These are phyloP conservation scores for Drosophila trapezifrons DNA, from an alignment of 1,140 invertebrate genomes.

Conservation along the genomic window DNA sequence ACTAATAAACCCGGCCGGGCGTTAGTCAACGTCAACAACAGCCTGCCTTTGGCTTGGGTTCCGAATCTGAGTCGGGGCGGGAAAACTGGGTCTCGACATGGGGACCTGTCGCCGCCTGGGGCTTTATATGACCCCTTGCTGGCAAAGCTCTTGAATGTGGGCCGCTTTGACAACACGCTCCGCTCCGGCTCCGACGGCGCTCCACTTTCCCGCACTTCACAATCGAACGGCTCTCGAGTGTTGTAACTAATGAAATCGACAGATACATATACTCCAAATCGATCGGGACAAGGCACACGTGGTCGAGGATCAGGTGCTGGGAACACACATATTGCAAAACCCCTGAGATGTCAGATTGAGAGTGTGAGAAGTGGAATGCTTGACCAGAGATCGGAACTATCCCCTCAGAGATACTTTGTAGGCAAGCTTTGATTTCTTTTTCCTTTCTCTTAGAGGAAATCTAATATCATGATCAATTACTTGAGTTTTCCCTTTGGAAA, in stretches of 20 bases:
- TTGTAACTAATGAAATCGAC: slow-evolving; percentile 60
- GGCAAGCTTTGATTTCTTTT: background rate
- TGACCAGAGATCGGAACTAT: background rate
- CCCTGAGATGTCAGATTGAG: slow-evolving; percentile 31
- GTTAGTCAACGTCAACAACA: slow-evolving; percentile 62
- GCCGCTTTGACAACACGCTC: slow-evolving; percentile 36
- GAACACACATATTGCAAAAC: slow-evolving; percentile 26
- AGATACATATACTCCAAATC: slow-evolving; percentile 21
- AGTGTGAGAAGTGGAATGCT: slow-evolving; percentile 7
- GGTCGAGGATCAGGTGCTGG: slow-evolving; percentile 56
- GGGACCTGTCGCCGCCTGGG: slow-evolving; percentile 34
- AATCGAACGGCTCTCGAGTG: slow-evolving; percentile 59
- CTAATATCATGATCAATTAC: slow-evolving; percentile 5
- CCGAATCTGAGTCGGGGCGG: background rate
- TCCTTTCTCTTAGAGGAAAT: background rate
- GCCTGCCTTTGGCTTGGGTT: slow-evolving; percentile 6
- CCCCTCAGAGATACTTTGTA: background rate
- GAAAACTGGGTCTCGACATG: slow-evolving; percentile 22
- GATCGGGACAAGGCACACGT: slow-evolving; percentile 58
- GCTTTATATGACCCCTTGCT: slow-evolving; percentile 54
- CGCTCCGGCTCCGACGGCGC: background rate
- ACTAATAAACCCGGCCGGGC: slow-evolving; percentile 66
- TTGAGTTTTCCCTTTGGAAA: slow-evolving; percentile 7
- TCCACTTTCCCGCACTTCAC: slow-evolving; percentile 63
- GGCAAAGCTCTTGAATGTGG: slow-evolving; percentile 33